These are phyloP conservation scores for Flabesymbios commensalis DNA, from an alignment of 2,888 invertebrate genomes.

Conservation along the genomic window DNA sequence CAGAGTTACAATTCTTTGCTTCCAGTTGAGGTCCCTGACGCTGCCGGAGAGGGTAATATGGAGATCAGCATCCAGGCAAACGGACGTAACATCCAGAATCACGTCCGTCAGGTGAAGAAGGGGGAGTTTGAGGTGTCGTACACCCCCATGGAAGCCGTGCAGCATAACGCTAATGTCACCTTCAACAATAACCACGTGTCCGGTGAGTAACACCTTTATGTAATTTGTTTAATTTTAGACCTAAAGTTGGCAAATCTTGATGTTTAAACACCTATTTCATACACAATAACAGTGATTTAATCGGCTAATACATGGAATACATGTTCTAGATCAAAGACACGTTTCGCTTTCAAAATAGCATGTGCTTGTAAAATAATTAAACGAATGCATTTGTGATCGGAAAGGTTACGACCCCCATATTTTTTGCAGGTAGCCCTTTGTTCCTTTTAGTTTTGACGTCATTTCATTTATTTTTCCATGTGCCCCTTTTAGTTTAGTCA, in stretches of 20 bases:
- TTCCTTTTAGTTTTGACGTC: no score
- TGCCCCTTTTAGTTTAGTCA: no score
- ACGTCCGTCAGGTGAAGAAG: conserved; percentile 73
- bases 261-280: no score
- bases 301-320: no score
- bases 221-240: no score
- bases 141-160: conserved; percentile 90
- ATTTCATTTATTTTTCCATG: no score
- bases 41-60: conserved; percentile 89
- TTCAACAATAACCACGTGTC: conserved; percentile 67
- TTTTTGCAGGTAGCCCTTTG: no score
- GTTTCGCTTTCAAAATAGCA: neutral
- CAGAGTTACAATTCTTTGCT: conserved; percentile 18
- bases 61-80: conserved; percentile 86
- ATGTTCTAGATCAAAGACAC: neutral
- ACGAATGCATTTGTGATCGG: no score
- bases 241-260: no score
- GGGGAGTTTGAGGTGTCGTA: conserved; percentile 90
- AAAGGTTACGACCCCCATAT: no score
- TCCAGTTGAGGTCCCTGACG: conserved; percentile 84
- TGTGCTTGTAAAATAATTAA: no score
- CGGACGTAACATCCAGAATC: conserved; percentile 32
- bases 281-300: no score
- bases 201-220: conserved; percentile 60
- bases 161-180: conserved; percentile 88